Conservation (phyloP, 2,113 vertebrate genomes). For the Centrocercus urophasianus region DNA sequence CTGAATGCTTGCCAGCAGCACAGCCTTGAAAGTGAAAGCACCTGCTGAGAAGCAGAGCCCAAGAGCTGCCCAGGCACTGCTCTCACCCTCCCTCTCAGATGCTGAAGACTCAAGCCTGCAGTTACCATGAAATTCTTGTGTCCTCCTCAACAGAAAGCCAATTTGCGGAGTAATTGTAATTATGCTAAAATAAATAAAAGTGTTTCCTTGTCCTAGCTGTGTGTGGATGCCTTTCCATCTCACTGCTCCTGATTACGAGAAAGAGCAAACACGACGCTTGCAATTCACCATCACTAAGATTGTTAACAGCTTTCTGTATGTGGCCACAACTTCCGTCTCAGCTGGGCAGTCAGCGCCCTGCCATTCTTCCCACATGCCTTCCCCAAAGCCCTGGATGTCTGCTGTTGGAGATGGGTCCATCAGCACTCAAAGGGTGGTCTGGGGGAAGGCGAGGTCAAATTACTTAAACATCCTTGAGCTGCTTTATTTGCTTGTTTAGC, state of each 20-base stretch:
- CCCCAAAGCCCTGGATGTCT: not conserved
- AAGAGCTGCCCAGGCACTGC: not conserved
- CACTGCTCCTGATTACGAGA: not conserved
- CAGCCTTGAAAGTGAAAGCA: too few species aligned
- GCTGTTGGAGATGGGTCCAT: not conserved
- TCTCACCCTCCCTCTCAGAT: accelerated
- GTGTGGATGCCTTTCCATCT: not conserved
- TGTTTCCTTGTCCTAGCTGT: not conserved
- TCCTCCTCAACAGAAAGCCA: not conserved
- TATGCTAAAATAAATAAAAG: not conserved
- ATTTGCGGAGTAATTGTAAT: not conserved
- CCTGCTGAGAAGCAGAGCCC: not conserved
- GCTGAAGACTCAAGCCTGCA: accelerated
- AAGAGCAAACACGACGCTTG: not conserved
- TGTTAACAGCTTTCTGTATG: not conserved
- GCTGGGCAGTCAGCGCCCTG: not conserved
- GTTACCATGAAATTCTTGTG: accelerated
- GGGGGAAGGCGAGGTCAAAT: not conserved
- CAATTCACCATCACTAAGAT: not conserved
- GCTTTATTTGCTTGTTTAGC: not conserved
- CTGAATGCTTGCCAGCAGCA: not conserved
- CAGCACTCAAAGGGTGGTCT: not conserved
- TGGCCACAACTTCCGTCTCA: not conserved
- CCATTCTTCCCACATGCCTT: not conserved
- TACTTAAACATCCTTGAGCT: not conserved